Conservation (phyloP, 2,113 vertebrate genomes). For the Hippocampus mohnikei region DNA sequence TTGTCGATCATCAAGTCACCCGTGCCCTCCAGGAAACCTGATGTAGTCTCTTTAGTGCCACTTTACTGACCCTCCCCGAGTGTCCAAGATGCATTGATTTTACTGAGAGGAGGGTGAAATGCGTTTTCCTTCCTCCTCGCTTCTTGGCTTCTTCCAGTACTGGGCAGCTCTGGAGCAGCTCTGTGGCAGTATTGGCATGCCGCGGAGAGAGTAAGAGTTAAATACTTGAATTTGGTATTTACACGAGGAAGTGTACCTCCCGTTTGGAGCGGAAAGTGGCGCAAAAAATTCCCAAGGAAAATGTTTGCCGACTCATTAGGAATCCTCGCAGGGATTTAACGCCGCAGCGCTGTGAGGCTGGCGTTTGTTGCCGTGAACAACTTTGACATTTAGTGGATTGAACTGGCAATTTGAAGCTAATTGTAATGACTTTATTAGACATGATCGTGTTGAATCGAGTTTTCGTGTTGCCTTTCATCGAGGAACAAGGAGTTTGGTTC, state of each 20-base stretch:
- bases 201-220: slow-evolving; percentile 56
- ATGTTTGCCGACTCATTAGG: slow-evolving; percentile 68
- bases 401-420: slow-evolving; percentile 36
- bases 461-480: slow-evolving; percentile 53
- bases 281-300: slow-evolving; percentile 51
- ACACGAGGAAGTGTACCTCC: slow-evolving; percentile 53
- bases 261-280: slow-evolving; percentile 43
- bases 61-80: slow-evolving; percentile 29
- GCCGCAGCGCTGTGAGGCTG: slow-evolving; percentile 36
- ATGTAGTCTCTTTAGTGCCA: slow-evolving; percentile 56
- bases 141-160: slow-evolving; percentile 38
- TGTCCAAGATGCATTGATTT: slow-evolving; percentile 57
- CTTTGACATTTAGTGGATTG: slow-evolving; percentile 53
- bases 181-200: slow-evolving; percentile 59
- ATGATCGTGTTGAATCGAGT: slow-evolving; percentile 54
- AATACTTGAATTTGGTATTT: slow-evolving; percentile 64
- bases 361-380: slow-evolving; percentile 60
- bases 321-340: slow-evolving; percentile 40
- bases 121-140: slow-evolving; percentile 25
- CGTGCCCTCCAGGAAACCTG: slow-evolving; percentile 44
- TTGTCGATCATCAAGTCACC: slow-evolving; percentile 59
- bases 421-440: slow-evolving; percentile 63
- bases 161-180: slow-evolving; percentile 44
- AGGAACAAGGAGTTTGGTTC: slow-evolving; percentile 57
- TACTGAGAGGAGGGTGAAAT: slow-evolving; percentile 38